Evolutionary conservation across 1,140 invertebrate species (phyloP).

Genomic region (Sycobia sp.): DNA sequence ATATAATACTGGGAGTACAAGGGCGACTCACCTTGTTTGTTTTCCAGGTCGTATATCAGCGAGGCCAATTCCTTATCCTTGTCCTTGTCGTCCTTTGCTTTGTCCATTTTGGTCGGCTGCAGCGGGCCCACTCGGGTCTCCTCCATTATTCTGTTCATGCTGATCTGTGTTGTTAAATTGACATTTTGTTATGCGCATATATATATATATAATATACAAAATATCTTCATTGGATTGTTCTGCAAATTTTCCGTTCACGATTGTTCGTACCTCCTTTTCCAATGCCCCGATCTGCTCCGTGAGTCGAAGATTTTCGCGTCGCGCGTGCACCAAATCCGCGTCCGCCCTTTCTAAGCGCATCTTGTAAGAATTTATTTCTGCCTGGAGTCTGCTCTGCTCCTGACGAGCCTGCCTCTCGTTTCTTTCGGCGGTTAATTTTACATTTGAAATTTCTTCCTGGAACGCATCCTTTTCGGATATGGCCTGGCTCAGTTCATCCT

Average conservation of each 20-base stretch:
- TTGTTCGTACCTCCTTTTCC: slow-evolving; percentile 81
- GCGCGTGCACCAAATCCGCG: slow-evolving; percentile 75
- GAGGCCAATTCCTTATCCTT: slow-evolving; percentile 75
- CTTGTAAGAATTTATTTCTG: slow-evolving; percentile 77
- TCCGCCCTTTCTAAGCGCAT: slow-evolving; percentile 78
- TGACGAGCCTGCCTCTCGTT: slow-evolving; percentile 74
- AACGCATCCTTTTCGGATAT: slow-evolving; percentile 75
- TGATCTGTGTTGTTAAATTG: slow-evolving; percentile 50
- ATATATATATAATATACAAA: background rate
- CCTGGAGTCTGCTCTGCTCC: slow-evolving; percentile 73
- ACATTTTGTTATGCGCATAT: too few species aligned
- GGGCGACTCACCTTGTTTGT: slow-evolving; percentile 81
- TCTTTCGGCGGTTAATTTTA: slow-evolving; percentile 67
- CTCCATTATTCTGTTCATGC: slow-evolving; percentile 52
- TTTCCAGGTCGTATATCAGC: slow-evolving; percentile 77
- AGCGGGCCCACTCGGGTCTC: slow-evolving; percentile 37
- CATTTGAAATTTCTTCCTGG: slow-evolving; percentile 76
- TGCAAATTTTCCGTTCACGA: too few species aligned
- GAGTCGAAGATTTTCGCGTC: slow-evolving; percentile 75
- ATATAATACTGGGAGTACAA: too few species aligned
- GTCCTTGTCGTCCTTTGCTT: slow-evolving; percentile 63
- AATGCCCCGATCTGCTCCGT: slow-evolving; percentile 75
- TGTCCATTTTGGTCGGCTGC: slow-evolving; percentile 37
- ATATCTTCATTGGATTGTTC: too few species aligned
- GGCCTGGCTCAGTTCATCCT: slow-evolving; percentile 74